These are phyloP conservation scores for Heliconius erato DNA, from an alignment of 2,888 invertebrate genomes.

Conservation along the genomic window DNA sequence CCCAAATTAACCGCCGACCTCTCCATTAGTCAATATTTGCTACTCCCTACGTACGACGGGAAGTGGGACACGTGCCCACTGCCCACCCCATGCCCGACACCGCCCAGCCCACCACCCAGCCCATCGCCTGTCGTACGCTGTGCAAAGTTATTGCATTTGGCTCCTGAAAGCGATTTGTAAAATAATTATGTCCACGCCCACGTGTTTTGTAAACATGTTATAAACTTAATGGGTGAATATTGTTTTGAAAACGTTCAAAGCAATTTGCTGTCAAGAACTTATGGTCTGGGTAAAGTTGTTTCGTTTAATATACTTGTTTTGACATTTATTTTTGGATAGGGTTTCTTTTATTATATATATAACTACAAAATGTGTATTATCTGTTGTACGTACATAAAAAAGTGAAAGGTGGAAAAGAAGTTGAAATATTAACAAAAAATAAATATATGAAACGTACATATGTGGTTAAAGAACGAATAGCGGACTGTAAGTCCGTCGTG, in stretches of 20 bases:
- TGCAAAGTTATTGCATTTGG: slow-evolving; percentile 19
- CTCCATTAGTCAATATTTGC: slow-evolving; percentile 47
- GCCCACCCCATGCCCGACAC: slow-evolving; percentile 1
- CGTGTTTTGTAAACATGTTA: slow-evolving; percentile 19
- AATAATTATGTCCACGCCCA: slow-evolving; percentile 9
- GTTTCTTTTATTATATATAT: not conserved
- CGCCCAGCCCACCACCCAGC: slow-evolving; percentile 3
- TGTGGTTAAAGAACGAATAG: too few species aligned
- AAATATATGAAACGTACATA: too few species aligned
- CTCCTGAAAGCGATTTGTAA: slow-evolving; percentile 24
- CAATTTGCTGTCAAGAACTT: slow-evolving; percentile 3
- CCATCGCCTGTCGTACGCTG: not conserved
- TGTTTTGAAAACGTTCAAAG: not conserved
- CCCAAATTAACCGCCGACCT: slow-evolving; percentile 44
- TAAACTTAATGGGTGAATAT: not conserved
- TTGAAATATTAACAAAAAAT: too few species aligned
- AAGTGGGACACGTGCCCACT: slow-evolving; percentile 36
- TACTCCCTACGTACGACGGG: slow-evolving; percentile 35
- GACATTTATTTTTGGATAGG: not conserved
- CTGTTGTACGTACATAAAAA: too few species aligned
- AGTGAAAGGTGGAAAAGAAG: too few species aligned
- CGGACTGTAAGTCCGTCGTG: too few species aligned
- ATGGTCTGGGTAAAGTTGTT: not conserved
- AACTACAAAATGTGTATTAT: too few species aligned
- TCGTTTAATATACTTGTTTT: not conserved